A percentile compares a stretch with the other conserved stretches of the same genome.
Evolutionary conservation across 2,888 invertebrate species (phyloP).

Genomic region (Muscina levida): DNA sequence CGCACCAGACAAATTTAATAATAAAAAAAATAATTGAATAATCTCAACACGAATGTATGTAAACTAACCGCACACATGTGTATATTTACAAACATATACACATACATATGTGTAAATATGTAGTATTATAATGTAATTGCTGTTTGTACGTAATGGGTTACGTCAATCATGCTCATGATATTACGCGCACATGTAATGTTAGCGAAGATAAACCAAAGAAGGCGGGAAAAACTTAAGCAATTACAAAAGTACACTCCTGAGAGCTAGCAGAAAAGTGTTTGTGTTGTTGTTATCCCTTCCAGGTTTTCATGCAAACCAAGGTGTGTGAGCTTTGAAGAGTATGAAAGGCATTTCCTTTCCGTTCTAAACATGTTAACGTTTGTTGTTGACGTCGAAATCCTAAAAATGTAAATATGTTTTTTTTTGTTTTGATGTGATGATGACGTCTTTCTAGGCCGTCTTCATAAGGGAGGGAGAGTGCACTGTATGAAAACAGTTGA

Average conservation of each 20-base stretch:
- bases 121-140: constrained; percentile 3
- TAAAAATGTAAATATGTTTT: constrained; percentile 46
- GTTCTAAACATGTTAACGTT: constrained; percentile 26
- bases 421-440: background rate
- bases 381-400: constrained; percentile 23
- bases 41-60: background rate
- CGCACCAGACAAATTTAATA: constrained; percentile 1
- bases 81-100: background rate
- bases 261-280: too few relatives aligned
- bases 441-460: too few relatives aligned
- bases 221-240: constrained; percentile 25
- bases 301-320: constrained; percentile 40
- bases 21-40: too few relatives aligned
- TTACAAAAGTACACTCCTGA: constrained; percentile 42
- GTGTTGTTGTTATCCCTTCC: background rate
- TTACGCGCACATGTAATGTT: constrained; percentile 40
- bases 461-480: background rate
- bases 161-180: constrained; percentile 38
- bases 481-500: background rate
- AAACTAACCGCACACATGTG: background rate
- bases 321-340: background rate
- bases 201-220: constrained; percentile 1
- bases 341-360: constrained; percentile 44
- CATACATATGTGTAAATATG: background rate
- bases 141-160: constrained; percentile 14